Evolutionary conservation across 2,888 invertebrate species (phyloP).

Genomic region (Erebia aethiops): DNA sequence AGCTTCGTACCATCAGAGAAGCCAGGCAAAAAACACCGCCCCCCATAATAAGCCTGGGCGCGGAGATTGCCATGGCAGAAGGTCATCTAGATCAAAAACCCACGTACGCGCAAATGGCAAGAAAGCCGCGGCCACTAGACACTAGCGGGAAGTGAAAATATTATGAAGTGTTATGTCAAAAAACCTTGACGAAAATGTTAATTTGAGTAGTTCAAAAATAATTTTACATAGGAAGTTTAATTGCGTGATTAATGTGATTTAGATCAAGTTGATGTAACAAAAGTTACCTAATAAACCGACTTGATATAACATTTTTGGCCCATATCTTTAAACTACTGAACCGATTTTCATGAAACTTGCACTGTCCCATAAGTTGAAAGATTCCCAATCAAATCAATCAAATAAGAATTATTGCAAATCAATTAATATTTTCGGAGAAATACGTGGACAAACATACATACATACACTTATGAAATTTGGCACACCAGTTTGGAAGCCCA

Average conservation of each 20-base stretch:
- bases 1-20: too few species aligned
- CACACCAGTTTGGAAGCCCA: not conserved
- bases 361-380: conserved; percentile 1
- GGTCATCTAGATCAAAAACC: too few species aligned
- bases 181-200: too few species aligned
- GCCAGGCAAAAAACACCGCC: too few species aligned
- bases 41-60: too few species aligned
- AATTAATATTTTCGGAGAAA: not conserved
- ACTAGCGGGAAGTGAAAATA: too few species aligned
- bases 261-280: not conserved
- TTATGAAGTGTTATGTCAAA: too few species aligned
- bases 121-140: too few species aligned
- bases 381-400: conserved; percentile 6
- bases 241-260: not conserved
- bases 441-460: not conserved
- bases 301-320: conserved; percentile 6
- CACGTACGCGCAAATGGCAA: too few species aligned
- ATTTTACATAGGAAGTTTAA: not conserved
- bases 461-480: not conserved
- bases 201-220: too few species aligned
- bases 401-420: not conserved
- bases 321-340: conserved; percentile 1
- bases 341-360: conserved; percentile 6
- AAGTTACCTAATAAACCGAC: not conserved
- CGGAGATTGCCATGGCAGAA: too few species aligned